phyloP scores from a whole-genome alignment of 2,797 vertebrate species.

The Enteromius treurensis region DNA sequence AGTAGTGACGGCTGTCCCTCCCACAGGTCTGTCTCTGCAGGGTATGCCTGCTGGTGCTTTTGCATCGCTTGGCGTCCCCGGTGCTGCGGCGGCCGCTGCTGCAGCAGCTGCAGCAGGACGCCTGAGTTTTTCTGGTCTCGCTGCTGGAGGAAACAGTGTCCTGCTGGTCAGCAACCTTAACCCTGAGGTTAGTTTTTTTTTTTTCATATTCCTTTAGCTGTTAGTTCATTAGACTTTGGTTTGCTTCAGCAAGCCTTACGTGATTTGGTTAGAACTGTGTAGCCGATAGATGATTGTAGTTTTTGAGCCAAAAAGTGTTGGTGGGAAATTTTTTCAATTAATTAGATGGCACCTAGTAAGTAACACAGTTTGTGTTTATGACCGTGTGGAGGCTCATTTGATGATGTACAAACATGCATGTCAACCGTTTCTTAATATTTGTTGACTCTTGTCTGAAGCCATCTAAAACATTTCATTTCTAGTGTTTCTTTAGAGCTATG shows the following conservation, averaged over 20 bases:
- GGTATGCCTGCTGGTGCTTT: constrained; percentile 86
- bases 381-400: neutral
- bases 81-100: constrained; percentile 75
- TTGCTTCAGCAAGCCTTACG: neutral
- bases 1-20: constrained; percentile 2
- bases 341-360: neutral
- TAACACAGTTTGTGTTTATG: neutral
- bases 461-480: constrained; percentile 53
- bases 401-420: constrained; percentile 16
- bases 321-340: neutral
- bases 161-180: constrained; percentile 96
- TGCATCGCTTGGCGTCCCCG: constrained; percentile 86
- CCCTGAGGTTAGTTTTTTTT: constrained; percentile 88
- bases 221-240: neutral
- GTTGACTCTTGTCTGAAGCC: constrained; percentile 42
- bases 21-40: constrained; percentile 83
- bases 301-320: neutral
- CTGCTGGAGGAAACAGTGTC: constrained; percentile 85
- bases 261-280: neutral
- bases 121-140: constrained; percentile 86
- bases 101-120: constrained; percentile 88
- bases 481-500: constrained; percentile 76
- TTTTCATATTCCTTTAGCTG: neutral
- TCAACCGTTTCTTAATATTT: constrained; percentile 38
- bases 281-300: neutral